Evolutionary conservation across 2,888 invertebrate species (phyloP).

Genomic region (Spilarctia lutea): DNA sequence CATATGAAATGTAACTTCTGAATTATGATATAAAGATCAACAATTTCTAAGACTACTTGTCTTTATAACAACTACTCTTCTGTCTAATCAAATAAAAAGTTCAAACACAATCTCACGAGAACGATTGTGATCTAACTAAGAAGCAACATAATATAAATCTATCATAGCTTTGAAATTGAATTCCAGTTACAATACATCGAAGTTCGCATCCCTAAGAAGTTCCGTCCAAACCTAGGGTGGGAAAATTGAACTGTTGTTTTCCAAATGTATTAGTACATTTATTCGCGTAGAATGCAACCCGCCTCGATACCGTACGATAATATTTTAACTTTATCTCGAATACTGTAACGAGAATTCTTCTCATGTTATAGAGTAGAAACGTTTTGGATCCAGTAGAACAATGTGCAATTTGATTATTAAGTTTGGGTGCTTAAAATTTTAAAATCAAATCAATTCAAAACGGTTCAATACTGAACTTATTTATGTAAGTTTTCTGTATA

Average conservation of each 20-base stretch:
- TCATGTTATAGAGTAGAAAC: conserved; percentile 52
- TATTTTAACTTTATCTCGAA: conserved; percentile 84
- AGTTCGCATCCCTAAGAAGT: conserved; percentile 46
- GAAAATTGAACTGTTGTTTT: conserved; percentile 81
- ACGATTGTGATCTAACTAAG: conserved; percentile 7
- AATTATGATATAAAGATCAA: neutral
- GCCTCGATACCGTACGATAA: conserved; percentile 79
- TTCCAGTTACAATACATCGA: conserved; percentile 47
- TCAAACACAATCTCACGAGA: conserved; percentile 10
- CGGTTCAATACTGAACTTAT: too few relatives aligned
- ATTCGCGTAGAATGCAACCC: conserved; percentile 72
- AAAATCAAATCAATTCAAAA: too few relatives aligned
- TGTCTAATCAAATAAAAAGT: neutral
- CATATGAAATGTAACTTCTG: too few relatives aligned
- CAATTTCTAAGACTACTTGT: neutral
- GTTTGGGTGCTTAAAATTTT: neutral
- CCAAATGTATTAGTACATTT: conserved; percentile 82
- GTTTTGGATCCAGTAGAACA: conserved; percentile 25
- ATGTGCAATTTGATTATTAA: neutral
- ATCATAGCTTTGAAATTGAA: conserved; percentile 39
- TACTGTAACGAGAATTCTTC: conserved; percentile 74
- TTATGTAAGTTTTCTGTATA: too few relatives aligned
- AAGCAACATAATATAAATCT: conserved; percentile 22
- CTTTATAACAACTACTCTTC: neutral
- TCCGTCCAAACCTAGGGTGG: conserved; percentile 51